Evolutionary conservation across 2,797 vertebrate species (phyloP).

Genomic region (Lemur catta): DNA sequence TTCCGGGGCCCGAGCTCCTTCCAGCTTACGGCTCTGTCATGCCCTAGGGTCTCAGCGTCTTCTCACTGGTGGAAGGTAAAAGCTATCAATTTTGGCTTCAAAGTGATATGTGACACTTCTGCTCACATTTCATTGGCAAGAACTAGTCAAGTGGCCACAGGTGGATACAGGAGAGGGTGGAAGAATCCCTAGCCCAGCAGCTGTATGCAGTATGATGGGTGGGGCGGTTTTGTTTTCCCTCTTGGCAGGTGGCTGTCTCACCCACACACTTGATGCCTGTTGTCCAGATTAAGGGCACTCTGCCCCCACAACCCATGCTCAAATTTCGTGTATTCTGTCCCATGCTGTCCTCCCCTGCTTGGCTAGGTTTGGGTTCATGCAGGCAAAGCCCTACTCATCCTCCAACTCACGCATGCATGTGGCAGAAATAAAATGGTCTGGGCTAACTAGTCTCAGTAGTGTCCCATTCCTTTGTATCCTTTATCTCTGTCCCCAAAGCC

Average conservation of each 20-base stretch:
- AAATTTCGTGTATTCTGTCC: accelerated
- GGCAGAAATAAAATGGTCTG: too few relatives aligned
- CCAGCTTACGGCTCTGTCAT: accelerated
- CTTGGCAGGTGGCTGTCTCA: background rate
- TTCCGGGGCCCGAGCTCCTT: background rate
- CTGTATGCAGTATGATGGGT: accelerated
- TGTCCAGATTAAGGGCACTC: background rate
- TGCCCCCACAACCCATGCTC: accelerated
- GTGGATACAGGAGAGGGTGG: background rate
- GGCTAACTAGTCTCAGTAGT: accelerated
- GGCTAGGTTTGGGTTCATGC: background rate
- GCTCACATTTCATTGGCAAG: background rate
- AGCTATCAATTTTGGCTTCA: background rate
- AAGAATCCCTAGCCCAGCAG: background rate
- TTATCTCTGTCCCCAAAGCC: background rate
- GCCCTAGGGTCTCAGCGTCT: accelerated
- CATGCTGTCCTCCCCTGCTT: background rate
- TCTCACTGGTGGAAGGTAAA: background rate
- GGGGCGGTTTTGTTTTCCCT: background rate
- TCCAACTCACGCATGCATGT: accelerated
- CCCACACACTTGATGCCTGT: accelerated
- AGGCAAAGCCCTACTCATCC: too few relatives aligned
- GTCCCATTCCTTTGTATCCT: background rate
- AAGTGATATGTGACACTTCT: background rate
- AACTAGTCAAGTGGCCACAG: background rate